A percentile compares a stretch with the other conserved stretches of the same genome.
Evolutionary conservation across 2,888 invertebrate species (phyloP).

Genomic region (Salpingus planirostris): DNA sequence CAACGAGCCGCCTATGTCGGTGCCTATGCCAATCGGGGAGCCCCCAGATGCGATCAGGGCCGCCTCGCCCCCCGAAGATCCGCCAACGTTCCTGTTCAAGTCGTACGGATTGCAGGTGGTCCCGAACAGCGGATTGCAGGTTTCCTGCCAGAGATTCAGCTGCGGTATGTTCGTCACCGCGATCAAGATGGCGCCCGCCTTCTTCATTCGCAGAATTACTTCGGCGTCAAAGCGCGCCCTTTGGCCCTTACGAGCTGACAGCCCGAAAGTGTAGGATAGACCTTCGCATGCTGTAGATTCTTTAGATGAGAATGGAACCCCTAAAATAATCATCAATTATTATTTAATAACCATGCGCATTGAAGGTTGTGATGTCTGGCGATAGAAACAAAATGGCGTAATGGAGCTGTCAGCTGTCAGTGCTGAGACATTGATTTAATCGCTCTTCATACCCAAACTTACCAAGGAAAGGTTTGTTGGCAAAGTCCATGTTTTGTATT

Average conservation of each 20-base stretch:
- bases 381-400: too few relatives aligned
- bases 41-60: slow-evolving; percentile 70
- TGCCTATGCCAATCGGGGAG: slow-evolving; percentile 74
- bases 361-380: too few relatives aligned
- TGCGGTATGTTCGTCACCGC: slow-evolving; percentile 82
- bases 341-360: slow-evolving; percentile 2
- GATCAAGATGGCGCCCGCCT: slow-evolving; percentile 68
- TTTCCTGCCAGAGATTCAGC: slow-evolving; percentile 87
- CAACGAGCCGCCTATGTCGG: slow-evolving; percentile 95
- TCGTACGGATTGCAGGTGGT: slow-evolving; percentile 89
- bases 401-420: too few relatives aligned
- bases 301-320: slow-evolving; percentile 89
- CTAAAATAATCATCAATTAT: slow-evolving; percentile 36
- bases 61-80: slow-evolving; percentile 86
- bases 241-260: slow-evolving; percentile 50
- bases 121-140: slow-evolving; percentile 81
- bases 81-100: slow-evolving; percentile 74
- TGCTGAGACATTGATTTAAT: too few relatives aligned
- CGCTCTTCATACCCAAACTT: too few relatives aligned
- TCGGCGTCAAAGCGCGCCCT: slow-evolving; percentile 70
- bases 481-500: slow-evolving; percentile 54
- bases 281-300: slow-evolving; percentile 77
- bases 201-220: slow-evolving; percentile 59
- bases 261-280: slow-evolving; percentile 60
- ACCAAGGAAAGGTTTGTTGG: slow-evolving; percentile 69